Evolutionary conservation across 2,113 vertebrate genomes (phyloP), one percentile per base, ranked within the genome.

Genomic region (Struthidea cinerea): DNA sequence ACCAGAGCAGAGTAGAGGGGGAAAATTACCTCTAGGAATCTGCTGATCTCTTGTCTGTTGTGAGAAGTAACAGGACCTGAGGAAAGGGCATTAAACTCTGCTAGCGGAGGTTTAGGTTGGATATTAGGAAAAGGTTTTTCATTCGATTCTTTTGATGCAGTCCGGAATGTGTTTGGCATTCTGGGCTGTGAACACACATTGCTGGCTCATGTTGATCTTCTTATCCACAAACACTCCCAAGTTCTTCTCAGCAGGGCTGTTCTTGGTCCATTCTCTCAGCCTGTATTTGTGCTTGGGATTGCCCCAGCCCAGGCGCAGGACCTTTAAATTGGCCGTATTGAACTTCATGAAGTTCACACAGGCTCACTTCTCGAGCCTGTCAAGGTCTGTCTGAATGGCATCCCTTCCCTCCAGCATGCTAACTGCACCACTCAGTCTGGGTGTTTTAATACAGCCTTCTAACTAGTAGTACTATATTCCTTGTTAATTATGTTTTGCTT

Each of bases 141-240:
- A 57, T 35, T 35, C 0, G 0, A 32, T 76, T 76, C 11, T 83
- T 68, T 60, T 68, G 46, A 68, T 4, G 2, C 46, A 60, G 53
- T 30, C 53, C 33, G 47, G 30, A n/a, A 53, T 39, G 24, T 26
- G 24, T 47, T 75, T 1, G 2, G 47, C 3, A 32, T 53, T 89
- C 30, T 41, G 11, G 24, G 30, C n/a, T 68, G 47, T 47, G 53
- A n/a, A n/a, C 0, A 1, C 12, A 22, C 9, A 22, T 52, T 68
- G 16, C 53, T 55, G 20, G 26, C n/a, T 75, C n/a, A 32, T 8
- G 2, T 19, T 47, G 20, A 47, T 39, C 39, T 35, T 55, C 28
- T 44, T n/a, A 15, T 41, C 20, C 47, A 41, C n/a, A n/a, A 75
- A 22, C 16, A n/a, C 13, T 21, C 30, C 30, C 3, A 7, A 18